These are phyloP conservation scores for Unio delphinus DNA, from an alignment of 2,888 invertebrate genomes.

Conservation along the genomic window DNA sequence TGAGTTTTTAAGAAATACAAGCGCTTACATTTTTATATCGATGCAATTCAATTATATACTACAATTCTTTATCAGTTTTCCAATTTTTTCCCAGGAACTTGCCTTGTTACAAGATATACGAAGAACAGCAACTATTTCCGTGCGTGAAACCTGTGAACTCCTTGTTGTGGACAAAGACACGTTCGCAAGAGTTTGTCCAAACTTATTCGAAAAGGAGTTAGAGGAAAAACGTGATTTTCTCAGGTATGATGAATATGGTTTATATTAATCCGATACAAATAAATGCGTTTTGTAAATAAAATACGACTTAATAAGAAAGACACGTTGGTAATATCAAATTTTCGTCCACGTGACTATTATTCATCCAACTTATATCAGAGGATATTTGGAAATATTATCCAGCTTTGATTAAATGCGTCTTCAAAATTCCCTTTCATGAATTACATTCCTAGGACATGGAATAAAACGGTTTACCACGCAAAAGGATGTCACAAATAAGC, in stretches of 20 bases:
- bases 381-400: too few species aligned
- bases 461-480: too few species aligned
- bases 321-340: too few species aligned
- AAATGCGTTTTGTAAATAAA: background rate
- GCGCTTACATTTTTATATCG: too few species aligned
- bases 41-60: background rate
- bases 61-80: background rate
- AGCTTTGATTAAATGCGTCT: too few species aligned
- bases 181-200: slow-evolving; percentile 55
- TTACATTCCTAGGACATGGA: too few species aligned
- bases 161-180: slow-evolving; percentile 57
- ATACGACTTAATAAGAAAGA: background rate
- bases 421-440: too few species aligned
- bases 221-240: slow-evolving; percentile 49
- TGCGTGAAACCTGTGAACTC: slow-evolving; percentile 54
- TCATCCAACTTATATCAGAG: too few species aligned
- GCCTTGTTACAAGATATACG: slow-evolving; percentile 55
- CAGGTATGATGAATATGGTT: slow-evolving; percentile 18
- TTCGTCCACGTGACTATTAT: too few species aligned
- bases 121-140: slow-evolving; percentile 54
- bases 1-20: too few species aligned
- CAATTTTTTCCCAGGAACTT: slow-evolving; percentile 42
- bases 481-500: too few species aligned
- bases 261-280: background rate
- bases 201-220: slow-evolving; percentile 55